Evolutionary conservation across 2,113 vertebrate species (phyloP).

Genomic region (Dryoscopus gambensis): DNA sequence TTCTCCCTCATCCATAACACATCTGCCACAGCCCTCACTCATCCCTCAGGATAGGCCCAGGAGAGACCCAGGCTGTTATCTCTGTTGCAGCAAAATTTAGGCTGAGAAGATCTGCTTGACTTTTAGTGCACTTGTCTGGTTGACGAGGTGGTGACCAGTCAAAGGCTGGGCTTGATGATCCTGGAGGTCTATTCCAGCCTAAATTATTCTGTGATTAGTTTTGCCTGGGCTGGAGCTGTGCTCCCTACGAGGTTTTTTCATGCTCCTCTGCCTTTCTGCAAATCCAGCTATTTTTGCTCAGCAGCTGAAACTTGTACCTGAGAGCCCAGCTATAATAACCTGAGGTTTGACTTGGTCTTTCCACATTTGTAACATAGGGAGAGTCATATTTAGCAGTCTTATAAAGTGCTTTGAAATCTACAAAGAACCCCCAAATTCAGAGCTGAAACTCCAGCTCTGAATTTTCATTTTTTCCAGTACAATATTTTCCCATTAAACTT

Average conservation of each 20-base stretch:
- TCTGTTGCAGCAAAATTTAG: not conserved
- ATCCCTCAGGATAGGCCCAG: not conserved
- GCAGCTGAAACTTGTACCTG: not conserved
- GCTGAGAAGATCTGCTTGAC: not conserved
- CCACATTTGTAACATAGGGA: rapidly evolving
- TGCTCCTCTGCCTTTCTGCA: not conserved
- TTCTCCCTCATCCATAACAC: not conserved
- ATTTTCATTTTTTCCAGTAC: not conserved
- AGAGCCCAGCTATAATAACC: not conserved
- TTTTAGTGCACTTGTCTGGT: not conserved
- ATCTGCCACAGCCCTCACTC: not conserved
- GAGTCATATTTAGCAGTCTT: not conserved
- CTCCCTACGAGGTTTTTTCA: not conserved
- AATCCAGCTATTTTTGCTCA: not conserved
- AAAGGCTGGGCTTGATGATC: not conserved
- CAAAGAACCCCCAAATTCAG: not conserved
- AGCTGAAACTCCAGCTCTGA: not conserved
- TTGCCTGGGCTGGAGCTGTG: not conserved
- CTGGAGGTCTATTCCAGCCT: not conserved
- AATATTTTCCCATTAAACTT: not conserved
- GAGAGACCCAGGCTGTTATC: not conserved
- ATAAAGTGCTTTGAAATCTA: not conserved
- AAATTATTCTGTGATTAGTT: not conserved
- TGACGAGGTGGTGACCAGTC: not conserved
- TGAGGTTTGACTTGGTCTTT: not conserved